A percentile compares a stretch with the other conserved stretches of the same genome.
phyloP scores from a whole-genome alignment of 1,140 invertebrate genomes.

The Nephila pilipes region DNA sequence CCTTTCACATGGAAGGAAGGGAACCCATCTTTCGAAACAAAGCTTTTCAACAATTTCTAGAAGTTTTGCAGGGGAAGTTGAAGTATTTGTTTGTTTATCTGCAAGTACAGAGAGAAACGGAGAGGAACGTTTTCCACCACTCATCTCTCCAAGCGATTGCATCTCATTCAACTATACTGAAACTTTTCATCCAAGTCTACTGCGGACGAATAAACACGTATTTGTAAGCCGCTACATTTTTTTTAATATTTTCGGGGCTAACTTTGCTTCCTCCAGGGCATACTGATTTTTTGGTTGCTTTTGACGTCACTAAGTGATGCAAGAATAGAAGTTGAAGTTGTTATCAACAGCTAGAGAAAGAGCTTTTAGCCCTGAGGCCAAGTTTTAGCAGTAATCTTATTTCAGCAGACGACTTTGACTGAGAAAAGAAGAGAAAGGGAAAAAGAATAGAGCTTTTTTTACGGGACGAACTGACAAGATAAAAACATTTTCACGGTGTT shows the following conservation, averaged over 20 bases:
- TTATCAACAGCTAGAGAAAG: constrained; percentile 68
- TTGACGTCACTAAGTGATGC: constrained; percentile 72
- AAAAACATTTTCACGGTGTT: constrained; percentile 58
- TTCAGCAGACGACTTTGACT: constrained; percentile 70
- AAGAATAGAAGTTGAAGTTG: constrained; percentile 74
- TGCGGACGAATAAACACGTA: constrained; percentile 44
- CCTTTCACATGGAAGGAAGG: neutral
- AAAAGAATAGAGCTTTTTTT: constrained; percentile 55
- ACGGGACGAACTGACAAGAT: constrained; percentile 64
- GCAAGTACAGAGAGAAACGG: neutral
- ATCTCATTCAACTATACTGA: constrained; percentile 47
- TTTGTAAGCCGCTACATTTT: constrained; percentile 45
- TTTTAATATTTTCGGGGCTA: constrained; percentile 10
- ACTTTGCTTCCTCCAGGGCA: constrained; percentile 55
- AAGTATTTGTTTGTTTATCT: constrained; percentile 41
- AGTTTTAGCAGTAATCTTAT: constrained; percentile 75
- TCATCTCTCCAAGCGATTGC: constrained; percentile 54
- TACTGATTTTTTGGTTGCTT: constrained; percentile 65
- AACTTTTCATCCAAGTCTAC: constrained; percentile 18
- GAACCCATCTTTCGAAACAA: neutral
- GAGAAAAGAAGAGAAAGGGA: constrained; percentile 26
- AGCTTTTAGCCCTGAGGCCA: constrained; percentile 56
- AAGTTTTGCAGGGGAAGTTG: neutral
- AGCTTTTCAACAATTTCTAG: neutral
- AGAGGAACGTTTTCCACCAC: neutral